Percentiles rank a stretch among this genome's conserved stretches.
Conservation (phyloP, 2,113 vertebrate genomes). For the Datnioides undecimradiatus region DNA sequence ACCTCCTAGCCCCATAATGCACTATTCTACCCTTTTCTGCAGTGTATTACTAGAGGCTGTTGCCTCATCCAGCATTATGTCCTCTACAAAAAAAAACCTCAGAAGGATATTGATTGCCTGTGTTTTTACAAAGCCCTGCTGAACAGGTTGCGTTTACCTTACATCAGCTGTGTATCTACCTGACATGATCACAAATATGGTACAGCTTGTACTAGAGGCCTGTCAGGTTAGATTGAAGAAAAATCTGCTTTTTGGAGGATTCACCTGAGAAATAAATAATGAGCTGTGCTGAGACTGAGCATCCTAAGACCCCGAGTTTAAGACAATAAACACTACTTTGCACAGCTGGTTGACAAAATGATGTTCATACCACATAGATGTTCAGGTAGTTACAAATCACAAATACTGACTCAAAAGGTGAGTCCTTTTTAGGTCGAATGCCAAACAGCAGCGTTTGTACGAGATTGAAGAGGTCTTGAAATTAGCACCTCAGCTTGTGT, state of each 20-base stretch:
- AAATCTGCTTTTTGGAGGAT: neutral
- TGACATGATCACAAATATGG: slow-evolving; percentile 25
- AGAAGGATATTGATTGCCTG: slow-evolving; percentile 36
- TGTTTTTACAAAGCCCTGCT: slow-evolving; percentile 26
- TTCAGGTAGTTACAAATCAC: neutral
- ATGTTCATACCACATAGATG: neutral
- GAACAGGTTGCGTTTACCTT: slow-evolving; percentile 29
- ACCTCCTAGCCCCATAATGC: neutral
- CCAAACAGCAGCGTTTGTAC: slow-evolving; percentile 3
- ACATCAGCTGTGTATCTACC: slow-evolving; percentile 34
- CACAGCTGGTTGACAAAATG: neutral
- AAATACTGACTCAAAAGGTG: neutral
- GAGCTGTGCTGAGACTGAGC: slow-evolving; percentile 16
- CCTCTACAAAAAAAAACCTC: slow-evolving; percentile 13
- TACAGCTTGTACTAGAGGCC: neutral
- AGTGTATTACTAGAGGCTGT: slow-evolving; percentile 18
- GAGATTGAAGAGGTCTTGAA: neutral
- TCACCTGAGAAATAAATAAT: neutral
- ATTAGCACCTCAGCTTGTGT: neutral
- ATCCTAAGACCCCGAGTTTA: neutral
- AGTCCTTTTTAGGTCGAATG: neutral
- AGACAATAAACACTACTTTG: neutral
- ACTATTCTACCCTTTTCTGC: slow-evolving; percentile 6
- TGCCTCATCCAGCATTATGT: slow-evolving; percentile 24
- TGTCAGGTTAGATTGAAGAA: neutral